Percentiles rank a stretch among this genome's conserved stretches.
Evolutionary conservation across 1,140 invertebrate species (phyloP).

Genomic region (Goniozus legneri): DNA sequence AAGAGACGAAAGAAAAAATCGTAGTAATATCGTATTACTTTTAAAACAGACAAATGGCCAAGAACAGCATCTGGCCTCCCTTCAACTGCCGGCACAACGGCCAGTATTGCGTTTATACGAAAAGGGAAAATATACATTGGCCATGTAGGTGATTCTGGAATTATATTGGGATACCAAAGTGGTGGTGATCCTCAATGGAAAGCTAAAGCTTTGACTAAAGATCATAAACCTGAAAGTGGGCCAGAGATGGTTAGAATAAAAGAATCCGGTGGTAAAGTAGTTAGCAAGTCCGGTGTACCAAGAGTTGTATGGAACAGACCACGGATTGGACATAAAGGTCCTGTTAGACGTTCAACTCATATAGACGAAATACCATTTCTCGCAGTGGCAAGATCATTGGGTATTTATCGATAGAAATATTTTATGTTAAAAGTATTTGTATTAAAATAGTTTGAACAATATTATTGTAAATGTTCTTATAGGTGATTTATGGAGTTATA

Average conservation of each 20-base stretch:
- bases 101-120: conserved; percentile 91
- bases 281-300: conserved; percentile 88
- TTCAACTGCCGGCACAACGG: conserved; percentile 95
- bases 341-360: conserved; percentile 75
- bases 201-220: conserved; percentile 76
- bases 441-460: conserved; percentile 1
- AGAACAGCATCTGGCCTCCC: conserved; percentile 88
- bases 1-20: too few species aligned
- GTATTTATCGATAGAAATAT: conserved; percentile 44
- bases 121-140: conserved; percentile 94
- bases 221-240: conserved; percentile 94
- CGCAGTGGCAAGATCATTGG: conserved; percentile 90
- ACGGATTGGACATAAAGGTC: conserved; percentile 73
- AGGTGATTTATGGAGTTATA: conserved; percentile 97
- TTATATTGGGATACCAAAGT: conserved; percentile 82
- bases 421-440: background rate
- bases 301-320: conserved; percentile 96
- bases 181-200: conserved; percentile 69
- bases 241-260: conserved; percentile 83
- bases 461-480: conserved; percentile 5
- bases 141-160: conserved; percentile 95
- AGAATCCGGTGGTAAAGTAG: conserved; percentile 82
- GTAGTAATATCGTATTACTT: conserved; percentile 2
- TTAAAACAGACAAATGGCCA: conserved; percentile 83
- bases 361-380: conserved; percentile 96